Conservation (phyloP, 2,797 vertebrate species). For the Sebastolobus altivelis region DNA sequence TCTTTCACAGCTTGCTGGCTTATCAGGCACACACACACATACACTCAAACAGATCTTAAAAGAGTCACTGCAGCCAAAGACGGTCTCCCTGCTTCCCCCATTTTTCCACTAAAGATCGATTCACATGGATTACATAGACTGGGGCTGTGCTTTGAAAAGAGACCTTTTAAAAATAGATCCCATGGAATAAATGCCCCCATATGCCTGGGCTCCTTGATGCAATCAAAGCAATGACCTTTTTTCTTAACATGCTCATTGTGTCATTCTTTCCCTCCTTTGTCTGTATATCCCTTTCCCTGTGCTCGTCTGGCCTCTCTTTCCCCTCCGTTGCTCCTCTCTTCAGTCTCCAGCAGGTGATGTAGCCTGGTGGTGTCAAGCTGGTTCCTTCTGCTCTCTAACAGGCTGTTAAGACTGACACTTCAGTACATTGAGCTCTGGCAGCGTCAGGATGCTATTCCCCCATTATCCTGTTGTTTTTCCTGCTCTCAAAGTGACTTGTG, state of each 20-base stretch:
- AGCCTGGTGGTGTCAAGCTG: constrained; percentile 36
- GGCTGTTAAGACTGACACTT: constrained; percentile 54
- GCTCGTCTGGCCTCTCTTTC: constrained; percentile 27
- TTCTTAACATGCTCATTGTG: constrained; percentile 43
- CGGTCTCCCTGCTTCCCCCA: constrained; percentile 18
- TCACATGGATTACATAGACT: constrained; percentile 56
- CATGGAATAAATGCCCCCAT: constrained; percentile 18
- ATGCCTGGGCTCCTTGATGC: constrained; percentile 32
- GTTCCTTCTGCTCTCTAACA: constrained; percentile 51
- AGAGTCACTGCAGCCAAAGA: constrained; percentile 47
- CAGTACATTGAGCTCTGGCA: constrained; percentile 46
- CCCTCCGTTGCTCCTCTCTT: constrained; percentile 6
- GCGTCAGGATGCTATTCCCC: constrained; percentile 29
- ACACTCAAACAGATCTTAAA: constrained; percentile 39
- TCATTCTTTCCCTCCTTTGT: not conserved
- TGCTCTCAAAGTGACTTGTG: constrained; percentile 30
- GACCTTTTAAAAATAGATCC: constrained; percentile 64
- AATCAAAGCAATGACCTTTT: constrained; percentile 58
- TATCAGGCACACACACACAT: constrained; percentile 47
- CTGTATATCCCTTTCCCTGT: constrained; percentile 7
- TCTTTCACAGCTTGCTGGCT: constrained; percentile 39
- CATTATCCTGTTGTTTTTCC: constrained; percentile 43
- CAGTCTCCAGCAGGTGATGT: constrained; percentile 29
- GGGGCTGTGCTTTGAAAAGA: constrained; percentile 41
- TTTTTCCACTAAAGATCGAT: constrained; percentile 63